Evolutionary conservation across 92 coral and sea anemone genomes (phyloP).

Genomic region (Umimayanthus chanpuru): DNA sequence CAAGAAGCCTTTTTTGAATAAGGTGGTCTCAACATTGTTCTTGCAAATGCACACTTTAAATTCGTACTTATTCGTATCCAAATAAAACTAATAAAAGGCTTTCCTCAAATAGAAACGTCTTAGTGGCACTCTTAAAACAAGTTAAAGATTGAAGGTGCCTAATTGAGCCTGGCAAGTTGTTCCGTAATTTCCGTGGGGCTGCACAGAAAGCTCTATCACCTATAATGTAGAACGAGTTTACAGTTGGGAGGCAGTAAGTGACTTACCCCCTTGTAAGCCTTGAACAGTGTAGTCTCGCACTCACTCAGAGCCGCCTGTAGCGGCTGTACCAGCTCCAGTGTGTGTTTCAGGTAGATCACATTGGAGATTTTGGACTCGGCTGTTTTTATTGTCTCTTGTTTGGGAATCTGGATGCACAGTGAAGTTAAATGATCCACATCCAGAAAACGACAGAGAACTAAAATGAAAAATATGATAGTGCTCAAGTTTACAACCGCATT

Average conservation of each 20-base stretch:
- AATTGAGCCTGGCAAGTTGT: too few relatives aligned
- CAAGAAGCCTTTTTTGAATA: too few relatives aligned
- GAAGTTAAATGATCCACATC: constrained; percentile 96
- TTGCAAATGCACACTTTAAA: background rate
- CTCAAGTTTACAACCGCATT: background rate
- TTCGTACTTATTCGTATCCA: too few relatives aligned
- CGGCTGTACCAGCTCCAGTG: constrained; percentile 93
- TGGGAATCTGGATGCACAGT: constrained; percentile 95
- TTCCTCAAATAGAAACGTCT: too few relatives aligned
- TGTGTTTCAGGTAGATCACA: constrained; percentile 88
- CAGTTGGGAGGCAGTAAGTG: too few relatives aligned
- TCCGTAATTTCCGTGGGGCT: too few relatives aligned
- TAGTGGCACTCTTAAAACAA: too few relatives aligned
- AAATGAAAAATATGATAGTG: background rate
- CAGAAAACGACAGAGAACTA: constrained; percentile 88
- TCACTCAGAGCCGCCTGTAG: constrained; percentile 72
- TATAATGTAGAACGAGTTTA: too few relatives aligned
- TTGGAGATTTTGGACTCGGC: constrained; percentile 97
- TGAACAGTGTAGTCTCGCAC: constrained; percentile 78
- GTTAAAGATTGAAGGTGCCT: too few relatives aligned
- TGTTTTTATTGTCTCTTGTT: constrained; percentile 93
- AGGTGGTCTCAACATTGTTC: too few relatives aligned
- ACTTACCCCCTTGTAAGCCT: constrained; percentile 87
- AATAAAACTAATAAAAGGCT: too few relatives aligned
- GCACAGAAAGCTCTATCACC: too few relatives aligned